Conservation (phyloP, 2,888 invertebrate genomes). For the Campoplex capitator region DNA sequence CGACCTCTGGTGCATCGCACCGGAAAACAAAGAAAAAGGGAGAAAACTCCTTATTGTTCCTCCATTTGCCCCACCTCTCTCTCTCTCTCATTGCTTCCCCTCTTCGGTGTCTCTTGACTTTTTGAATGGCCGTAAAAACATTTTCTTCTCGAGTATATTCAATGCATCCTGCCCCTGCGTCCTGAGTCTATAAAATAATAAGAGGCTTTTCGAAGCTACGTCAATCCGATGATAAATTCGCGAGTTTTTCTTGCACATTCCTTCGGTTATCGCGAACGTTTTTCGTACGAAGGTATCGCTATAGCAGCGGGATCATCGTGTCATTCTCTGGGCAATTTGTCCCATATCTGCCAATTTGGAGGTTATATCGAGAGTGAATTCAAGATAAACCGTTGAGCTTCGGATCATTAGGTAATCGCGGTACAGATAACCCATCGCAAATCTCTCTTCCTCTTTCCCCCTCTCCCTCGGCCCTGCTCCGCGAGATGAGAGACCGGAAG, state of each 20-base stretch:
- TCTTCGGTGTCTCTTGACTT: neutral
- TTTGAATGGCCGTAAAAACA: conserved; percentile 10
- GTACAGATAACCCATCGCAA: neutral
- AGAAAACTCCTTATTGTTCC: conserved; percentile 28
- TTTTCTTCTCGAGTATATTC: conserved; percentile 2
- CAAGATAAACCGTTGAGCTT: conserved; percentile 8
- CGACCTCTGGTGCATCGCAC: conserved; percentile 33
- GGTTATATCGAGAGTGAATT: conserved; percentile 41
- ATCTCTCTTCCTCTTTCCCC: neutral
- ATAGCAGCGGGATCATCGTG: neutral
- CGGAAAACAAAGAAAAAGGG: conserved; percentile 9
- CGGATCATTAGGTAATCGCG: conserved; percentile 31
- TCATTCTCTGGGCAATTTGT: neutral
- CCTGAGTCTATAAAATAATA: neutral
- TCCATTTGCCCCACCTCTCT: conserved; percentile 20
- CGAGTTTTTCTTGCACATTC: conserved; percentile 1
- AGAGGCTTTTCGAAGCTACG: neutral
- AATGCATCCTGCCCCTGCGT: neutral
- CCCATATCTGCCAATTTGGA: conserved; percentile 5
- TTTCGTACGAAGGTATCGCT: neutral
- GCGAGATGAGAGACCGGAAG: neutral
- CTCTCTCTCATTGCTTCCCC: neutral
- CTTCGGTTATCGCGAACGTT: neutral
- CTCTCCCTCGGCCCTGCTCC: neutral
- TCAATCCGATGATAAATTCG: conserved; percentile 32